These are phyloP conservation scores for Zeuzera pyrina DNA, from an alignment of 2,888 invertebrate genomes.

Conservation along the genomic window DNA sequence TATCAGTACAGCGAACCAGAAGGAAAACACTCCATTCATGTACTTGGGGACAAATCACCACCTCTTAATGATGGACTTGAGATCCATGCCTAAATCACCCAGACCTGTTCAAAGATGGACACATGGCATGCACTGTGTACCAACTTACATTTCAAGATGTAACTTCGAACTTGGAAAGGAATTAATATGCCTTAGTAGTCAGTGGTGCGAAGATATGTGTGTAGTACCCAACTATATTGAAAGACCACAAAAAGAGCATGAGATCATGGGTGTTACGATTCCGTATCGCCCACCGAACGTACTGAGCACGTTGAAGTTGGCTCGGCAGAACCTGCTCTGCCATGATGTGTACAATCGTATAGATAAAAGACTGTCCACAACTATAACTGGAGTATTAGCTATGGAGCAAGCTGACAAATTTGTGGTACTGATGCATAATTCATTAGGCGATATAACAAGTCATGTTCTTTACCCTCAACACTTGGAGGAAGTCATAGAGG, in stretches of 20 bases:
- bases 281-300: slow-evolving; percentile 55
- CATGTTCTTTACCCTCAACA: slow-evolving; percentile 40
- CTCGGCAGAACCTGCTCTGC: slow-evolving; percentile 38
- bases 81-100: slow-evolving; percentile 25
- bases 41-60: slow-evolving; percentile 54
- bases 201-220: slow-evolving; percentile 59
- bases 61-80: slow-evolving; percentile 46
- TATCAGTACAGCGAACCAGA: slow-evolving; percentile 41
- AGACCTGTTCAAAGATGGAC: slow-evolving; percentile 67
- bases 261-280: slow-evolving; percentile 31
- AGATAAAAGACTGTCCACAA: slow-evolving; percentile 35
- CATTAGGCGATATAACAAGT: slow-evolving; percentile 53
- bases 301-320: slow-evolving; percentile 34
- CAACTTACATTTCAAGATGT: slow-evolving; percentile 48
- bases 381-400: slow-evolving; percentile 40
- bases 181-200: slow-evolving; percentile 47
- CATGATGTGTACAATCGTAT: slow-evolving; percentile 41
- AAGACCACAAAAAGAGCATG: slow-evolving; percentile 25
- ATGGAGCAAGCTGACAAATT: slow-evolving; percentile 39
- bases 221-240: slow-evolving; percentile 35
- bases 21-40: slow-evolving; percentile 30
- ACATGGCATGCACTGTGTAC: slow-evolving; percentile 67
- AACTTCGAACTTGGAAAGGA: slow-evolving; percentile 46
- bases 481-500: slow-evolving; percentile 37
- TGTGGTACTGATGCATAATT: slow-evolving; percentile 45